phyloP scores from a whole-genome alignment of 1,140 invertebrate species.

The Conus ventricosus region DNA sequence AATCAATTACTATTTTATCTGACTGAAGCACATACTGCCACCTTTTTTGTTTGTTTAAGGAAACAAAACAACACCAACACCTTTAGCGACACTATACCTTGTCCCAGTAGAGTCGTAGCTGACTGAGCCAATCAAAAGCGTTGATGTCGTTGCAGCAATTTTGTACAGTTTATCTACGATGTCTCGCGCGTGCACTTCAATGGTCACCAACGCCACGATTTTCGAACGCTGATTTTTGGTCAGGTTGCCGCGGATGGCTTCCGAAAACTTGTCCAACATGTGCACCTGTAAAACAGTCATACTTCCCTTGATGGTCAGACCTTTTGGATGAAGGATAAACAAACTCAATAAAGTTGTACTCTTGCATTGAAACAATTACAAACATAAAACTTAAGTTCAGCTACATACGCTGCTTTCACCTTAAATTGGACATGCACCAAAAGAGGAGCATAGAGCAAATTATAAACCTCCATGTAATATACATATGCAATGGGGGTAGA shows the following conservation, averaged over 20 bases:
- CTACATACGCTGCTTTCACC: too few species aligned
- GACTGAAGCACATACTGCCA: too few species aligned
- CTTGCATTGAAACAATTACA: too few species aligned
- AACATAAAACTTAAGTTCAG: too few species aligned
- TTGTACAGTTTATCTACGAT: slow-evolving; percentile 86
- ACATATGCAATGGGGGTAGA: too few species aligned
- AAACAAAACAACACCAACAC: too few species aligned
- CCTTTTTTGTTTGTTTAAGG: too few species aligned
- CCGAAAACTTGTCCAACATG: slow-evolving; percentile 84
- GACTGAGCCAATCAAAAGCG: slow-evolving; percentile 77
- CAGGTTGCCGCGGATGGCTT: slow-evolving; percentile 84
- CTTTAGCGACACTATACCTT: slow-evolving; percentile 6
- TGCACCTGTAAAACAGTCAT: slow-evolving; percentile 52
- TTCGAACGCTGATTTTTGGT: slow-evolving; percentile 86
- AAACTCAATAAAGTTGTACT: background rate
- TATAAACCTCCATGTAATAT: too few species aligned
- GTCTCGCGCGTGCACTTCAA: slow-evolving; percentile 91
- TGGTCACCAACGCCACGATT: slow-evolving; percentile 86
- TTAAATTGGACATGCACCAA: too few species aligned
- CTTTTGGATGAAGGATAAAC: background rate
- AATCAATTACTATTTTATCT: too few species aligned
- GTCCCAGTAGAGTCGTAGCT: slow-evolving; percentile 76
- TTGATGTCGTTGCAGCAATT: slow-evolving; percentile 82
- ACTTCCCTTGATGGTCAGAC: background rate
- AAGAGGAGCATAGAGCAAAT: too few species aligned